These are phyloP conservation scores for Alectoris magna DNA, from an alignment of 2,797 vertebrate species.

Conservation along the genomic window DNA sequence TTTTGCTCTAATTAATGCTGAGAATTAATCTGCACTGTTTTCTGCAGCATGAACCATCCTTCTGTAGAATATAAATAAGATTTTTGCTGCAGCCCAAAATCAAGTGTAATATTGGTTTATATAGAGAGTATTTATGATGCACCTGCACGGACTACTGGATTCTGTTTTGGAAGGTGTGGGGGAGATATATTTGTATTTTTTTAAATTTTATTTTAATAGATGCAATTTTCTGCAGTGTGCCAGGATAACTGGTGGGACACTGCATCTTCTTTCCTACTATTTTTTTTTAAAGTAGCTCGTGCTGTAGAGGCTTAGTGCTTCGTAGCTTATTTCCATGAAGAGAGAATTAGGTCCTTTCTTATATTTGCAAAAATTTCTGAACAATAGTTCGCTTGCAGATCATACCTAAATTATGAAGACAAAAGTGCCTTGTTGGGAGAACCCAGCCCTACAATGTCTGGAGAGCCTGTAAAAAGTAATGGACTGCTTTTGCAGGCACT, in stretches of 20 bases:
- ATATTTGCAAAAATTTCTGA: background rate
- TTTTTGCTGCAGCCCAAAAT: slow-evolving; percentile 7
- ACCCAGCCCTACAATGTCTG: background rate
- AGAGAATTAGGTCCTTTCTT: background rate
- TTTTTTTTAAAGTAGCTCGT: background rate
- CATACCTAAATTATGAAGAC: background rate
- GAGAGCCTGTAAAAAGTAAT: background rate
- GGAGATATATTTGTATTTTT: background rate
- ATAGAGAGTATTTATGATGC: background rate
- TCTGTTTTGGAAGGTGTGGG: background rate
- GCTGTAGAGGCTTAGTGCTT: background rate
- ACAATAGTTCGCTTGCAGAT: background rate
- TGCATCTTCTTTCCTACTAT: background rate
- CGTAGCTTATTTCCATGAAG: background rate
- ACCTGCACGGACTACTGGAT: background rate
- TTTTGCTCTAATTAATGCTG: slow-evolving; percentile 42
- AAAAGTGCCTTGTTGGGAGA: background rate
- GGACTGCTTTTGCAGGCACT: background rate
- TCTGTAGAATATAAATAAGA: slow-evolving; percentile 6
- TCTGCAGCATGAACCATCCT: slow-evolving; percentile 14
- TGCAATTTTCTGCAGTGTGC: background rate
- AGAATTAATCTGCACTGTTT: slow-evolving; percentile 13
- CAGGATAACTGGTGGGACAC: background rate
- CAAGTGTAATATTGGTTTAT: background rate
- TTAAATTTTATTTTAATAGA: background rate